Evolutionary conservation across 2,888 invertebrate genomes (phyloP).

Genomic region (Tenthredo mesomela): DNA sequence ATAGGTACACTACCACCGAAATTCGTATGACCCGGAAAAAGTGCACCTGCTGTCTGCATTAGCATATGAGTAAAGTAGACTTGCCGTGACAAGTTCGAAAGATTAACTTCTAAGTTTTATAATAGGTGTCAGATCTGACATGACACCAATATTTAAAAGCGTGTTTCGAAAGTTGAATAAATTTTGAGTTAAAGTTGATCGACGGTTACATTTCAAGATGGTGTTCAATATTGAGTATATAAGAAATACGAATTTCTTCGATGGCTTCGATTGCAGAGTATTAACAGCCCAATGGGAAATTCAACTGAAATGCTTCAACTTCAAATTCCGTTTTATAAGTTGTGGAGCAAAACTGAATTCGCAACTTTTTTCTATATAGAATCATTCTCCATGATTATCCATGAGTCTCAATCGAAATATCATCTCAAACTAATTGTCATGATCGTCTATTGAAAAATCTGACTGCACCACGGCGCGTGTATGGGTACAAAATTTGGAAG

Average conservation of each 20-base stretch:
- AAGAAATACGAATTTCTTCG: neutral
- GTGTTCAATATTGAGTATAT: neutral
- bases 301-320: too few relatives aligned
- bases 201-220: neutral
- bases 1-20: neutral
- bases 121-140: neutral
- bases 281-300: too few relatives aligned
- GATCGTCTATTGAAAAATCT: slow-evolving; percentile 4
- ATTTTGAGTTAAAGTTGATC: neutral
- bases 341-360: too few relatives aligned
- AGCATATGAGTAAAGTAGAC: neutral
- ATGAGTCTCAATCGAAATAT: neutral
- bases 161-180: slow-evolving; percentile 3
- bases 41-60: neutral
- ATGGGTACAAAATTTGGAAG: slow-evolving; percentile 6
- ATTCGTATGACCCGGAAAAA: neutral
- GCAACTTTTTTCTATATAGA: too few relatives aligned
- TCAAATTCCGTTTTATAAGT: too few relatives aligned
- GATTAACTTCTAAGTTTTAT: neutral
- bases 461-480: neutral
- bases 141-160: neutral
- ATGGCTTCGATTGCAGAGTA: neutral
- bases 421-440: neutral
- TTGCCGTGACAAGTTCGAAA: neutral
- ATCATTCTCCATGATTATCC: neutral